phyloP scores from a whole-genome alignment of 2,113 vertebrate genomes.

The Pycnonotus jocosus region DNA sequence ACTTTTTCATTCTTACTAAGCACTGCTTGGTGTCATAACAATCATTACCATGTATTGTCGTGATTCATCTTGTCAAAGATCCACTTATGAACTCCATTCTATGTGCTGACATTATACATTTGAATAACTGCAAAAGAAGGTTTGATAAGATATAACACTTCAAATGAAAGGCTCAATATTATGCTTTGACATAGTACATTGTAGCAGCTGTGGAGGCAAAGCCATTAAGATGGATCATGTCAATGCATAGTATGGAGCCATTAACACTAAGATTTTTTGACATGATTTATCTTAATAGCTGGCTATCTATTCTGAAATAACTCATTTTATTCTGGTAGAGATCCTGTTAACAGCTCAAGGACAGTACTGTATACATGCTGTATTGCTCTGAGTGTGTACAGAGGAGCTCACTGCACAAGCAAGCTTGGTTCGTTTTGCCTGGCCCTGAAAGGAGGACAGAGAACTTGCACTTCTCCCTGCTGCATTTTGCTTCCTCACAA shows the following conservation, averaged over 20 bases:
- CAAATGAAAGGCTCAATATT: constrained; percentile 34
- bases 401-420: fast-evolving
- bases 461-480: not conserved
- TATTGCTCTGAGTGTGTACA: not conserved
- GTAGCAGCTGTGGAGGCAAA: not conserved
- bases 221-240: not conserved
- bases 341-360: not conserved
- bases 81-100: not conserved
- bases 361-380: not conserved
- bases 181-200: constrained; percentile 8
- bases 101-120: not conserved
- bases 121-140: constrained; percentile 33
- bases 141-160: constrained; percentile 20
- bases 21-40: not conserved
- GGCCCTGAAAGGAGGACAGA: not conserved
- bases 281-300: constrained; percentile 18
- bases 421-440: not conserved
- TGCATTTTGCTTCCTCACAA: not conserved
- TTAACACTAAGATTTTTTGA: constrained; percentile 33
- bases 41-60: not conserved
- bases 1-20: not conserved
- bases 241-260: not conserved
- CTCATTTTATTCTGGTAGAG: constrained; percentile 2
- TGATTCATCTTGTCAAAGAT: constrained; percentile 34
- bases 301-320: not conserved